Conservation (phyloP, 2,113 vertebrate genomes). For the Strigops habroptila region DNA sequence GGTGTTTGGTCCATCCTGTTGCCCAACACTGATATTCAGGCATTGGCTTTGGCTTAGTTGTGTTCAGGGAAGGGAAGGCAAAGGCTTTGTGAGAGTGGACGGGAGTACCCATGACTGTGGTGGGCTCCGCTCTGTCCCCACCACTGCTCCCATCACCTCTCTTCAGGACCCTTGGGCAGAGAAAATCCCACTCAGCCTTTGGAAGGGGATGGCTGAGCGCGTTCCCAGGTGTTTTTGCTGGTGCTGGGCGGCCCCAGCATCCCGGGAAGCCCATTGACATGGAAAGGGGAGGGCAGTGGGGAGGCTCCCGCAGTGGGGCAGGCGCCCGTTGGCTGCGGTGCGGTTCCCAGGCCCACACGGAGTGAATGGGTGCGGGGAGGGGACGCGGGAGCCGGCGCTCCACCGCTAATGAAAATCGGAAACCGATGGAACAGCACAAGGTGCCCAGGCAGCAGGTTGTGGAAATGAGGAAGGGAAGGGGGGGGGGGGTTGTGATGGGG, state of each 20-base stretch:
- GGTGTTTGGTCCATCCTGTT: not conserved
- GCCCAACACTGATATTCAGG: not conserved
- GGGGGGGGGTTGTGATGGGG: constrained; percentile 15
- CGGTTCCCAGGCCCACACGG: not conserved
- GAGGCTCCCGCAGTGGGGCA: not conserved
- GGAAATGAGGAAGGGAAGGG: constrained; percentile 73
- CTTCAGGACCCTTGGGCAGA: not conserved
- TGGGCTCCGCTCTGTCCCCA: not conserved
- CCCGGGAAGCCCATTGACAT: not conserved
- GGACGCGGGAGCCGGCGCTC: constrained; percentile 41
- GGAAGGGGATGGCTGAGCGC: not conserved
- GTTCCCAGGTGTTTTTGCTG: fast-evolving
- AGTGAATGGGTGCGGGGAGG: constrained; percentile 37
- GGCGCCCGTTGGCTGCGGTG: not conserved
- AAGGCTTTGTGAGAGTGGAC: not conserved
- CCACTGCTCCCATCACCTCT: not conserved
- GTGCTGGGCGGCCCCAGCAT: not conserved
- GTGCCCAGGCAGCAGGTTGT: constrained; percentile 79
- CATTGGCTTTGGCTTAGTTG: not conserved
- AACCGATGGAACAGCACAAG: constrained; percentile 72
- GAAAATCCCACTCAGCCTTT: not conserved
- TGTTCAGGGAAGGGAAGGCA: not conserved
- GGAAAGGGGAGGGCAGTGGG: not conserved
- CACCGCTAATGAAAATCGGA: constrained; percentile 80
- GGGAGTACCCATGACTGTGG: not conserved